phyloP scores from a whole-genome alignment of 2,113 vertebrate genomes.

The Circaetus cinerascens region DNA sequence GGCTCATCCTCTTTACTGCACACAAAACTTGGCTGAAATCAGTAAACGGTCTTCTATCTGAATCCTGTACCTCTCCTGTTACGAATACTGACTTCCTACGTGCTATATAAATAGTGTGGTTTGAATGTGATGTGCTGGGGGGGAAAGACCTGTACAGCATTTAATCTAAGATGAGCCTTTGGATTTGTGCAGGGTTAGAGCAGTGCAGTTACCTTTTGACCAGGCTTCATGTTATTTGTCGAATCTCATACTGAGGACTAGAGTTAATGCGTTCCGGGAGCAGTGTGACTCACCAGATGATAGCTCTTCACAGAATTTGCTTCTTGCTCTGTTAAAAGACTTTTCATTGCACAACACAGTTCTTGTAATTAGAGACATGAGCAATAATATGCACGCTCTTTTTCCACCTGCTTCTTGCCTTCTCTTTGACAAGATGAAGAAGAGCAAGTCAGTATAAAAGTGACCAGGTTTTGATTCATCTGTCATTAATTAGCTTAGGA shows the following conservation, averaged over 20 bases:
- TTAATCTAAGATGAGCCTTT: not conserved
- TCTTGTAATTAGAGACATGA: not conserved
- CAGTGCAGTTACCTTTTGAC: not conserved
- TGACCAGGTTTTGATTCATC: not conserved
- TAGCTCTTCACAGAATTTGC: not conserved
- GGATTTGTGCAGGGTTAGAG: not conserved
- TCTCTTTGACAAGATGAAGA: not conserved
- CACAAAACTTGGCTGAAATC: not conserved
- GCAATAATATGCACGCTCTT: not conserved
- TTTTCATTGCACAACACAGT: not conserved
- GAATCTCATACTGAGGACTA: not conserved
- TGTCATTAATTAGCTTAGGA: not conserved
- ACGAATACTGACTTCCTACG: accelerated
- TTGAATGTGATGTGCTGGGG: not conserved
- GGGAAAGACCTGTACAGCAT: not conserved
- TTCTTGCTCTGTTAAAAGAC: not conserved
- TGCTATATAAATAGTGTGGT: not conserved
- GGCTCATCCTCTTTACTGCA: not conserved
- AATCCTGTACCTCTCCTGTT: not conserved
- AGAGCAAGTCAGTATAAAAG: not conserved
- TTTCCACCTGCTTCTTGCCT: not conserved
- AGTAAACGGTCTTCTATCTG: not conserved
- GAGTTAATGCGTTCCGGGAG: not conserved
- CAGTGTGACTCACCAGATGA: not conserved
- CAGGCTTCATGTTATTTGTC: not conserved